Evolutionary conservation across 2,888 invertebrate species (phyloP).

Genomic region (Dryobotodes eremita): DNA sequence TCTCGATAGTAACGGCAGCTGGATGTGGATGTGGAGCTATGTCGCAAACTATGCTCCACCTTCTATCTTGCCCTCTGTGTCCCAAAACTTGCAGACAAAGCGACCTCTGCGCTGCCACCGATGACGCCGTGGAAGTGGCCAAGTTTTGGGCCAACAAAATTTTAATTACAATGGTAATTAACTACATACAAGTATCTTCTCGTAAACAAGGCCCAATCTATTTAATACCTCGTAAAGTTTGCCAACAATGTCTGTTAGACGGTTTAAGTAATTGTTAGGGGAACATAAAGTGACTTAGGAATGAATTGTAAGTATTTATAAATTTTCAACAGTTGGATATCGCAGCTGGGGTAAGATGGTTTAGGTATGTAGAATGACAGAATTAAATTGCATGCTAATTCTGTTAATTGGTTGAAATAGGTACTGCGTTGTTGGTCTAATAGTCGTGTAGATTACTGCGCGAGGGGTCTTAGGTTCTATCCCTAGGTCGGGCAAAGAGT

Average conservation of each 20-base stretch:
- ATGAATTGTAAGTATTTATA: constrained; percentile 26
- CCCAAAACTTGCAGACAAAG: too few species aligned
- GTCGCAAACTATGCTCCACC: too few species aligned
- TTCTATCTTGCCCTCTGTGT: too few species aligned
- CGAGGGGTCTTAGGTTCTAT: too few species aligned
- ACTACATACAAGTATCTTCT: not conserved
- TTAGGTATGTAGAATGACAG: not conserved
- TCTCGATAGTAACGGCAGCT: too few species aligned
- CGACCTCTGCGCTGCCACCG: too few species aligned
- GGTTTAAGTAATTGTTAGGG: constrained; percentile 22
- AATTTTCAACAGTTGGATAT: not conserved
- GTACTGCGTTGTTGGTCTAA: too few species aligned
- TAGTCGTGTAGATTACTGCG: too few species aligned
- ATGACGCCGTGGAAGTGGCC: too few species aligned
- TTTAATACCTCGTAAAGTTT: constrained; percentile 38
- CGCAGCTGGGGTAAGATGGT: not conserved
- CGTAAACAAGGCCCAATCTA: constrained; percentile 35
- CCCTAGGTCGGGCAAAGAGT: too few species aligned
- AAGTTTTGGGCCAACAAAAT: too few species aligned
- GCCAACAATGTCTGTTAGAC: constrained; percentile 29
- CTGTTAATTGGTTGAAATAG: not conserved
- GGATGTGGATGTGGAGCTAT: too few species aligned
- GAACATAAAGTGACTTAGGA: constrained; percentile 10
- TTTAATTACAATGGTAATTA: not conserved
- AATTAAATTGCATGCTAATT: not conserved